A percentile compares a stretch with the other conserved stretches of the same genome.
These are phyloP conservation scores for Eristalis tenax DNA, from an alignment of 2,888 invertebrate genomes.

Conservation along the genomic window DNA sequence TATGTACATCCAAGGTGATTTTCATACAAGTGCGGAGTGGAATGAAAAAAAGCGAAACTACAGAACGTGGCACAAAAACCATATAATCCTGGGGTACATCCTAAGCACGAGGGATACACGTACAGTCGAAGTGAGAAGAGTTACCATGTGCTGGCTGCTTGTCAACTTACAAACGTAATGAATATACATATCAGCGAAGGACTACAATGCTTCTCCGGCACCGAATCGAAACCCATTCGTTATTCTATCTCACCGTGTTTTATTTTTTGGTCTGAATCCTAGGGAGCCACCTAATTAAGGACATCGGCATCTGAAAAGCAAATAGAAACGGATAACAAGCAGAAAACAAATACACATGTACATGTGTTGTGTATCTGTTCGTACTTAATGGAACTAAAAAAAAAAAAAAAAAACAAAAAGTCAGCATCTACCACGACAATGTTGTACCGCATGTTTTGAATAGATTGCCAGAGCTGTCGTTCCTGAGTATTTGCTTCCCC, in stretches of 20 bases:
- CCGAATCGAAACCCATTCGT: neutral
- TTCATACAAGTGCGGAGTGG: no score
- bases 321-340: slow-evolving; percentile 65
- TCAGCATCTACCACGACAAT: slow-evolving; percentile 1
- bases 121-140: neutral
- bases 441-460: slow-evolving; percentile 43
- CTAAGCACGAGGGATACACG: neutral
- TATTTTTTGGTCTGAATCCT: slow-evolving; percentile 46
- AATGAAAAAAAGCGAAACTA: no score
- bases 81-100: neutral
- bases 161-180: neutral
- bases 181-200: neutral
- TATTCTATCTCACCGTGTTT: neutral
- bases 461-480: slow-evolving; percentile 33
- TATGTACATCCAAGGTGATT: no score
- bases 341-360: slow-evolving; percentile 50
- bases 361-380: neutral
- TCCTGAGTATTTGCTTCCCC: slow-evolving; percentile 24
- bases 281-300: slow-evolving; percentile 60
- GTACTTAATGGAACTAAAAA: neutral
- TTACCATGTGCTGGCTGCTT: neutral
- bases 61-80: no score
- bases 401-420: slow-evolving; percentile 6
- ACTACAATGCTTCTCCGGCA: neutral
- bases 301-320: slow-evolving; percentile 65